Evolutionary conservation across 2,797 vertebrate genomes (phyloP).

Genomic region (Pseudochirops cupreus): DNA sequence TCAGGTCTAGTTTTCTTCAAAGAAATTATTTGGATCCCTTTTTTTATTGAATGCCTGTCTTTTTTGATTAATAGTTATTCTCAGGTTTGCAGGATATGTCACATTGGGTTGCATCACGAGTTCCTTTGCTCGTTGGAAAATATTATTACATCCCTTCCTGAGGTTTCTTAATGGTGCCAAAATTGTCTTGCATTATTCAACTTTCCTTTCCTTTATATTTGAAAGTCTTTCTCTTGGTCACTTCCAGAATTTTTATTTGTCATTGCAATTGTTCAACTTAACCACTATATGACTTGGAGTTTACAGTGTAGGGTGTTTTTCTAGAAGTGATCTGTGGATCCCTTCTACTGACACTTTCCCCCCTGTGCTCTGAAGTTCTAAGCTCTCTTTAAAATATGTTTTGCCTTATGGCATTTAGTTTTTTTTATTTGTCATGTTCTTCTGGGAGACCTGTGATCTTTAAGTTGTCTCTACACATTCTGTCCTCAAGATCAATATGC

Average conservation of each 20-base stretch:
- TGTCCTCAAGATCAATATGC: background rate
- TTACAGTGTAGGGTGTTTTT: background rate
- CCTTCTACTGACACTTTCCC: background rate
- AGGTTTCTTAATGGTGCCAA: background rate
- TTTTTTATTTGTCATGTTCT: background rate
- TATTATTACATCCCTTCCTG: background rate
- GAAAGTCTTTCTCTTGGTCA: background rate
- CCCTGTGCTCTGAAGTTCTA: background rate
- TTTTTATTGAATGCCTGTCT: background rate
- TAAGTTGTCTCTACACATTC: background rate
- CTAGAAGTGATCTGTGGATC: background rate
- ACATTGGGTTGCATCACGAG: background rate
- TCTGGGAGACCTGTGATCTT: background rate
- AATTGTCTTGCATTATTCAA: background rate
- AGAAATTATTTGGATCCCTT: background rate
- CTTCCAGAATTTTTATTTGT: background rate
- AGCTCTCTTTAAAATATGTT: background rate
- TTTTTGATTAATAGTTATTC: background rate
- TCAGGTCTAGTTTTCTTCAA: background rate
- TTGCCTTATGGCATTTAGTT: background rate
- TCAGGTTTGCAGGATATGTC: background rate
- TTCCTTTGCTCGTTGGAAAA: background rate
- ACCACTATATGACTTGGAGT: background rate
- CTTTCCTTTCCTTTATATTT: background rate
- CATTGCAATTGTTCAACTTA: background rate